Base-by-base conservation (phyloP, 37 sponge, comb jelly and placozoan species). In the Corticium candelabrum region DNA sequence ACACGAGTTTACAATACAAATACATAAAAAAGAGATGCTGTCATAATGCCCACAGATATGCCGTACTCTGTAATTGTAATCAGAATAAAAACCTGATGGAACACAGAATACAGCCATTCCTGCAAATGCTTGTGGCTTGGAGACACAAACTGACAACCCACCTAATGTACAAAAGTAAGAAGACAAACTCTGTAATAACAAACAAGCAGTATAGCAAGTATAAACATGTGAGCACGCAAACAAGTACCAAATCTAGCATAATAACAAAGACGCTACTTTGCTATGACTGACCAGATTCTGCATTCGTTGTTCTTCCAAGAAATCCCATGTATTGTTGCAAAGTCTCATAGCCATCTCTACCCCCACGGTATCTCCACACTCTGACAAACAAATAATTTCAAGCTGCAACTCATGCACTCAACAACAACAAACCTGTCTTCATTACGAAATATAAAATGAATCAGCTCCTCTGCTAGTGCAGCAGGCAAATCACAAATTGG, bases 321-420 rank as follows among this genome's bases (percentile, higher is more conserved):
- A 91, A 91, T 34, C 69, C 74, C 86, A 91, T 83, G 82, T 84
- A 91, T 81, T 91, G 92, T 33, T 88, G 89, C 4, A 91, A 67
- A 67, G 92, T 91, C 80, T 91, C 92, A 50, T 82, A 83, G 27
- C 86, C 80, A 82, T 85, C 84, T 34, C 92, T 79, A 1, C 92
- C 92, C 35, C 92, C 92, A 41, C 92, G 72, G 68, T 91, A 86
- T 0, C 92, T 78, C 92, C 92, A 91, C 57, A 88, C 92, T 67
- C 92, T 91, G 21, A 50, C 21, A 50, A 50, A 50, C 11, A 50
- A 50, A 50, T 11, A 50, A 50, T 50, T 21, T 11, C 21, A 21
- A 21, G 21, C 21, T 50, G 62, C 62, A 21, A 21, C 21, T 21
- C 11, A 27, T 11, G 21, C 62, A 50, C 11, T 50, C 21, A 50